Base-by-base conservation (phyloP, 2,888 invertebrate species). In the Idaea straminata region DNA sequence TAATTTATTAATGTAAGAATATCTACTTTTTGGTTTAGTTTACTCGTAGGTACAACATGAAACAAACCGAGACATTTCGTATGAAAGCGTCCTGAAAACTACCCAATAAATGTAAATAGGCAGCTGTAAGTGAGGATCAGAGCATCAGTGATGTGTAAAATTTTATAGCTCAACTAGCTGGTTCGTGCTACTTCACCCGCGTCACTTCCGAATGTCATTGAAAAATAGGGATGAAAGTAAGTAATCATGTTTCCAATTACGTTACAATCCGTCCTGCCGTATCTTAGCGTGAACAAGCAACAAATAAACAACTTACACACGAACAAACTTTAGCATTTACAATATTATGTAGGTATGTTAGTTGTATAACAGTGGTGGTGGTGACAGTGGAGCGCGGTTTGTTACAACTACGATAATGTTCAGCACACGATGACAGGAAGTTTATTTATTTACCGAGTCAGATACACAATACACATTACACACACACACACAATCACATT, bases 71-170 rank as follows among this genome's bases (percentile, higher is more conserved):
- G 36, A 10, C 36, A 25, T 25, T 25, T 25, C 25, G 3, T 25
- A 25, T 25, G 1, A 25, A 25, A 25, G 25, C 25, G 25, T 25
- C 25, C 25, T 62, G 69, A 59, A 65, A 65, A 69, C 64, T 65
- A 65, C 15, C 57, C 58, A 58, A 36, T 65, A 61, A 61, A 69
- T 65, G 66, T 67, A 66, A 68, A 68, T 68, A 62, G 66, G 61
- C 58, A 61, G 57, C 59, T 61, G 62, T 63, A 62, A 64, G 36
- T 61, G 61, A 61, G 57, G 36, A 34, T 62, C 38, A 66, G 66
- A 66, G 64, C 62, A 68, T 73, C 69, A 68, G 69, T 71, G 68
- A 71, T 64, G 69, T 61, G 57, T 61, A 63, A 65, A 64, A 67
- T 68, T 72, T 72, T 62, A 72, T 69, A 69, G 65, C 57, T 65